These are phyloP conservation scores for Leiothrix lutea DNA, from an alignment of 2,113 vertebrate genomes.

Conservation along the genomic window DNA sequence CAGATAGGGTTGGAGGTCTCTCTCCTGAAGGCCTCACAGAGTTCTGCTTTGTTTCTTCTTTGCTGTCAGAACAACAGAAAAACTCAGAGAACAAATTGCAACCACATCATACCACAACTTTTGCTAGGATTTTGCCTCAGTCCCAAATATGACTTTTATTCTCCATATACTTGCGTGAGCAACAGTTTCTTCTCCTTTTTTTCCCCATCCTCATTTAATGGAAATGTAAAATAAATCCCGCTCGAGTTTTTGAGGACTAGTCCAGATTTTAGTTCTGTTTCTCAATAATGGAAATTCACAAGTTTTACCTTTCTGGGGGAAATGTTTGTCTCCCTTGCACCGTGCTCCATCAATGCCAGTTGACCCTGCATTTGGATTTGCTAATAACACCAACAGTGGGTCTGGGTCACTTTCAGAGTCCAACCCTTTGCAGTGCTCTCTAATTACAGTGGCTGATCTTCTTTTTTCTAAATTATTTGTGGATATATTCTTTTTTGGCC, in stretches of 20 bases:
- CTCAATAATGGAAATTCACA: neutral
- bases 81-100: neutral
- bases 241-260: neutral
- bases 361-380: neutral
- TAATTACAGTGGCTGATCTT: neutral
- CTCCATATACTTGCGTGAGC: neutral
- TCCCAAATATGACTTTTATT: neutral
- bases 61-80: neutral
- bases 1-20: neutral
- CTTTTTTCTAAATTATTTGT: neutral
- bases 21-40: neutral
- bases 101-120: neutral
- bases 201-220: neutral
- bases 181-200: neutral
- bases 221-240: neutral
- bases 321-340: fast-evolving
- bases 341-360: fast-evolving
- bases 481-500: neutral
- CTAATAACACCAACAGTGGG: too few species aligned
- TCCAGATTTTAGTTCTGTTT: neutral
- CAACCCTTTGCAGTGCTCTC: too few species aligned
- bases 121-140: neutral
- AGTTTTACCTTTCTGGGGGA: neutral
- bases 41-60: neutral
- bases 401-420: neutral